Base-by-base conservation (phyloP, 2,888 invertebrate species). In the Idaea aversata region DNA sequence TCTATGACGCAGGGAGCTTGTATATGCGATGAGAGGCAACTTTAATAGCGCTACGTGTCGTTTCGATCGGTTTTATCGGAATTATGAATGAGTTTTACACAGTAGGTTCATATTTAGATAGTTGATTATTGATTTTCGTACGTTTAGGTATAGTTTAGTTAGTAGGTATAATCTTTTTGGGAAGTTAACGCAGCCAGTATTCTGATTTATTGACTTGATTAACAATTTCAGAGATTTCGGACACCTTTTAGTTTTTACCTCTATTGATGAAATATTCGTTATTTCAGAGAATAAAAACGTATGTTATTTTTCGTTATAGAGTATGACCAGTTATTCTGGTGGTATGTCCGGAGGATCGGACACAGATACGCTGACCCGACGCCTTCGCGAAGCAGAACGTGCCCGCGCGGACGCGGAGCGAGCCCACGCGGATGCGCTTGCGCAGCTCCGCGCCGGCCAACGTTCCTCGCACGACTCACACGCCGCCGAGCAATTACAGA, bases 381-480 rank as follows among this genome's bases (percentile, higher is more conserved):
- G 97, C 86, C 94, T 97, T 90, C 95, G 96, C 78, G 96, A 97
- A 79, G 96, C 97, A 70, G 97, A 97, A 91, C 94, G 95, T 75
- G 95, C 96, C 71, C 94, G 96, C 71, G 94, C 95, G 16, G 97
- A 97, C 81, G 94, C 96, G 75, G 96, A 96, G 89, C 94, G 96
- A 70, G 95, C 96, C 76, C 97, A 96, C 88, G 94, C 96, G 71
- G 97, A 97, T 77, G 96, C 96, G 78, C 94, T 97, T 80, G 94
- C 95, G 77, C 95, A 95, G 84, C 92, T 96, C 75, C 94, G 95
- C 71, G 81, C 88, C 68, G 91, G 94, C 68, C 93, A 93, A 76
- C 91, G 93, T 69, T 85, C 87, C 70, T 82, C 84, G 64, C 86
- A 83, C 66, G 93, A 92, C 81, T 81, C 93, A 75, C 92, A 93